These are phyloP conservation scores for Burhinus bistriatus DNA, from an alignment of 2,113 vertebrate species.

Conservation along the genomic window DNA sequence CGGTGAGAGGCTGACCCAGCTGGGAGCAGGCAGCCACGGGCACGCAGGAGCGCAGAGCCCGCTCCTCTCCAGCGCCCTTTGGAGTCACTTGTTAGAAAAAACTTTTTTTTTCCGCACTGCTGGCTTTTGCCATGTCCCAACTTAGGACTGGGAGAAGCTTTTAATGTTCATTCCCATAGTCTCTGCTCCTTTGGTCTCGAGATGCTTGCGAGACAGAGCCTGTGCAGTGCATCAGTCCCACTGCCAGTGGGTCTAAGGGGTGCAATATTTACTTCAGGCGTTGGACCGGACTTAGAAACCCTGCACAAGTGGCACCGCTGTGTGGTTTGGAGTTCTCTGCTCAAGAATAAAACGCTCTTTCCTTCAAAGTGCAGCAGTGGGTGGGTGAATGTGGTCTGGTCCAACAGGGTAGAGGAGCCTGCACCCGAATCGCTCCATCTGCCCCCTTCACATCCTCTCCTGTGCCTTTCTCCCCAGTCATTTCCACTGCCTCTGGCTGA, in stretches of 20 bases:
- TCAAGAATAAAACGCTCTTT: accelerated
- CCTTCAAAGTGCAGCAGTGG: accelerated
- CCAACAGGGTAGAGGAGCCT: neutral
- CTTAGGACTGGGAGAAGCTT: neutral
- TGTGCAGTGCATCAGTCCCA: too few species aligned
- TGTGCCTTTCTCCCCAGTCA: neutral
- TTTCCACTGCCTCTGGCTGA: neutral
- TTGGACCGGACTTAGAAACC: neutral
- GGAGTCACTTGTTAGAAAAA: neutral
- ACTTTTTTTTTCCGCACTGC: neutral
- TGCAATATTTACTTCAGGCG: neutral
- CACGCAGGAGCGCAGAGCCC: accelerated
- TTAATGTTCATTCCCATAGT: neutral
- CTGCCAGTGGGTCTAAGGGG: neutral
- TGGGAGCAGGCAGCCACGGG: neutral
- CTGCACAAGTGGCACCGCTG: neutral
- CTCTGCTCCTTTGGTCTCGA: neutral
- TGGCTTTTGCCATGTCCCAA: neutral
- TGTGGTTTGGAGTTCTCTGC: neutral
- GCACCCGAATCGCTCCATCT: accelerated
- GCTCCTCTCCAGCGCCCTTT: neutral
- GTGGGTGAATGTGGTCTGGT: neutral
- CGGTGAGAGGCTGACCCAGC: neutral
- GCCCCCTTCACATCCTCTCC: too few species aligned
- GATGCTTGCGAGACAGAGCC: neutral